Evolutionary conservation across 1,140 invertebrate species (phyloP), one percentile per base, ranked within the genome.

Genomic region (Hyphantria cunea): DNA sequence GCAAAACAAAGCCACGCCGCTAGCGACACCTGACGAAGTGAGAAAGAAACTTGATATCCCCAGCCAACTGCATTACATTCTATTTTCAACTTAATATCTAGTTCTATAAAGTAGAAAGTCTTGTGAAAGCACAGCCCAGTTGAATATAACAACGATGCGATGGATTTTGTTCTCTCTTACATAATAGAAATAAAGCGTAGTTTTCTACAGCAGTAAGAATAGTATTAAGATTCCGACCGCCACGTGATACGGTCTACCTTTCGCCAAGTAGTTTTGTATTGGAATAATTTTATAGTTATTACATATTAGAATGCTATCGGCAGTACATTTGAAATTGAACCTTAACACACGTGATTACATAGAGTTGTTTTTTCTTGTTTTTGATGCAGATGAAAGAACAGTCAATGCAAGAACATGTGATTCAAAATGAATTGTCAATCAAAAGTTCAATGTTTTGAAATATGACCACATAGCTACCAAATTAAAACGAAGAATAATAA

Each of bases 281-380:
- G 80, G 74, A 86, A 86, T 86, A 86, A 85, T 87, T 87, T 87
- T 83, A 86, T 87, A 89, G 84, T 86, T 86, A 83, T 86, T 89
- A 84, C 80, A 82, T 76, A 81, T 82, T 84, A 82, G 74, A 77
- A 78, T 64, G 74, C 63, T 76, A 81, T 80, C 74, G 37, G 13
- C 34, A 15, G 48, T 69, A 62, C 52, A 52, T 66, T 73, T 53
- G 50, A 63, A 51, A 50, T 7, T 50, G 12, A 17, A 33, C 56
- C 31, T 13, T 60, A 51, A 13, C 6, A 34, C 31, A n/a, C 10
- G 17, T 3, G 17, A 25, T 34, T 25, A 13, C 9, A 37, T 32
- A 47, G 14, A 47, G 41, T 47, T 8, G 12, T 9, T 6, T 56
- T 56, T 47, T 47, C 4, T 37, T 47, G 8, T n/a, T n/a, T n/a